Evolutionary conservation across 2,888 invertebrate species (phyloP), one percentile per base, ranked within the genome.

Genomic region (Rugalucina vietnamica): DNA sequence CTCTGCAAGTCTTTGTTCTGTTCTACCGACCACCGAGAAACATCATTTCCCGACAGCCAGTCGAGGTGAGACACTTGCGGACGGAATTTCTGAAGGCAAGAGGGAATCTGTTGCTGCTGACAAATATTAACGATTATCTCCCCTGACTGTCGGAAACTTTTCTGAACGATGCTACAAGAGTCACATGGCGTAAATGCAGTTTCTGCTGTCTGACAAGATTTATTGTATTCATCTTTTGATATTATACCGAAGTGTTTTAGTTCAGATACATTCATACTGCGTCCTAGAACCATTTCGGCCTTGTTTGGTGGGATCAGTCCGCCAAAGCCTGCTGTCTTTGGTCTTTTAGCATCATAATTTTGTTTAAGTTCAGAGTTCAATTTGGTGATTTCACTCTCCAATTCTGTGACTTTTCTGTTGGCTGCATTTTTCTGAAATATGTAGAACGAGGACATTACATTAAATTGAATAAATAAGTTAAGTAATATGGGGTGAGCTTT

Each of bases 181-280:
- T 94, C 94, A 90, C 95, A 95, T 5, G 95, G 94, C 0, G 94
- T 92, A 89, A 95, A 95, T 0, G 94, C 93, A 3, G 95, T 94
- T 82, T 95, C 95, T 21, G 90, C 87, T n/a, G 95, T 95, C 90
- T 95, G 95, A 73, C 91, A 90, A 21, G 93, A 90, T 88, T 95
- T 95, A 84, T 91, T 93, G 82, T 91, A 93, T 21, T 92, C 91
- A 76, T 94, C 94, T 79, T 86, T 85, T 2, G 92, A 90, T 18
- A 92, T 91, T 34, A 84, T 34, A 65, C 88, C 86, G 78, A 83
- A 85, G 29, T 83, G 49, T 54, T 85, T 85, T 50, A 73, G 57
- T 36, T 85, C 79, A 75, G 81, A 71, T 29, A 77, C 79, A 73
- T 86, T 57, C 18, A 86, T 65, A 75, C 84, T 86, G n/a, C 82